Base-by-base conservation (phyloP, 2,797 vertebrate genomes). In the Anas flavirostris region DNA sequence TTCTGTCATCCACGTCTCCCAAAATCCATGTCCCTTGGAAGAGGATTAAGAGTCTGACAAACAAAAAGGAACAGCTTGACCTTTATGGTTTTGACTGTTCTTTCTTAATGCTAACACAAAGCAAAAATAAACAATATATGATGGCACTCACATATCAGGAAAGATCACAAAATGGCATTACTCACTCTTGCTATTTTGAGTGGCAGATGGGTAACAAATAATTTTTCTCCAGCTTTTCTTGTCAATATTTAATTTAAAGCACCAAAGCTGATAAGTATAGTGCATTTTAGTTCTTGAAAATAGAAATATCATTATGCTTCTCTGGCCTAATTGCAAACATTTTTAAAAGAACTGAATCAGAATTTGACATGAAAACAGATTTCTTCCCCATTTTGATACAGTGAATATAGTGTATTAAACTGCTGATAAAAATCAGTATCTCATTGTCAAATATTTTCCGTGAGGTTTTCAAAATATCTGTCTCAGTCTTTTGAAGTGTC, bases 201-300 rank as follows among this genome's bases (percentile, higher is more conserved):
- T 91, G 93, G 67, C 94, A 96, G 91, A 83, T 91, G 82, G 63
- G 50, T 53, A 90, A 73, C 39, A 94, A 95, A 90, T 86, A 94
- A 56, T 67, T 75, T 90, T 73, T 8, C 29, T 25, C 28, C 43
- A 70, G 90, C 19, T 77, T 91, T 84, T 79, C 90, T 63, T 70
- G 28, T 91, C 83, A 93, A 88, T 90, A 86, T 93, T 94, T 91
- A 90, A 64, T 90, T 91, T 86, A 82, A 90, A 79, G 16, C 5
- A 26, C 23, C 62, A 50, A 88, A 86, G 46, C 33, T 94, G 82
- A 78, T 85, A 96, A 95, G 72, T 69, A 25, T 10, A 78, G 52
- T n/a, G 2, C 28, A 43, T 82, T 86, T 67, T 52, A 75, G 22
- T 83, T 81, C 62, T 55, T 50, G 33, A 79, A 82, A 93, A 67